Conservation (phyloP, 1,140 invertebrate species). For the Neoseiulus cucumeris region DNA sequence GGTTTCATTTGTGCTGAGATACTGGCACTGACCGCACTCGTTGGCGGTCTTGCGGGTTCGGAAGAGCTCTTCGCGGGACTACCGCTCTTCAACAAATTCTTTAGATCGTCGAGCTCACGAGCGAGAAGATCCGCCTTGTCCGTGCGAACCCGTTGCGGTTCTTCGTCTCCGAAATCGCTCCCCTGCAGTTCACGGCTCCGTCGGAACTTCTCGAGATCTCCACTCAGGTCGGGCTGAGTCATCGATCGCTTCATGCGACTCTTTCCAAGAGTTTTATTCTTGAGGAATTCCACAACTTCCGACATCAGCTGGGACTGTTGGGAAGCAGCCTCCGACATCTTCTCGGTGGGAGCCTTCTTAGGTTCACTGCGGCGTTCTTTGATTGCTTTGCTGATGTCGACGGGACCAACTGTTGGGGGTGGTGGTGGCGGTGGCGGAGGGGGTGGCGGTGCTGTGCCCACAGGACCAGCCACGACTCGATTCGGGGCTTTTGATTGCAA, state of each 20-base stretch:
- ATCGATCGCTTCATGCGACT: not conserved
- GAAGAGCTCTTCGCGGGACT: too few relatives aligned
- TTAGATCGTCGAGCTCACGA: not conserved
- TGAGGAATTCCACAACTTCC: slow-evolving; percentile 7
- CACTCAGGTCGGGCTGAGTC: slow-evolving; percentile 1
- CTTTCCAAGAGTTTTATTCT: not conserved
- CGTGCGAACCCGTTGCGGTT: not conserved
- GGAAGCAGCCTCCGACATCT: not conserved
- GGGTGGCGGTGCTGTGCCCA: not conserved
- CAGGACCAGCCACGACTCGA: not conserved
- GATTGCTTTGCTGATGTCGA: not conserved
- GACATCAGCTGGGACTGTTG: not conserved
- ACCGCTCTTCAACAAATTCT: not conserved
- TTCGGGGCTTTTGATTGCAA: not conserved
- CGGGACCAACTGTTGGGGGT: not conserved
- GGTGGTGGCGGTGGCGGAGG: not conserved
- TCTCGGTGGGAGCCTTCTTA: not conserved
- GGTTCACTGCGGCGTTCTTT: not conserved
- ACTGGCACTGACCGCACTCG: too few relatives aligned
- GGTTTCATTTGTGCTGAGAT: too few relatives aligned
- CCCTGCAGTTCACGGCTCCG: not conserved
- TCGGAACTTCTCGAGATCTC: not conserved
- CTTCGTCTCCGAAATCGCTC: not conserved
- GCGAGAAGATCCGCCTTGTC: not conserved
- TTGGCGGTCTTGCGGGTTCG: too few relatives aligned